Evolutionary conservation across 2,113 vertebrate genomes (phyloP), one percentile per base, ranked within the genome.

Genomic region (Hemiprocne comata): DNA sequence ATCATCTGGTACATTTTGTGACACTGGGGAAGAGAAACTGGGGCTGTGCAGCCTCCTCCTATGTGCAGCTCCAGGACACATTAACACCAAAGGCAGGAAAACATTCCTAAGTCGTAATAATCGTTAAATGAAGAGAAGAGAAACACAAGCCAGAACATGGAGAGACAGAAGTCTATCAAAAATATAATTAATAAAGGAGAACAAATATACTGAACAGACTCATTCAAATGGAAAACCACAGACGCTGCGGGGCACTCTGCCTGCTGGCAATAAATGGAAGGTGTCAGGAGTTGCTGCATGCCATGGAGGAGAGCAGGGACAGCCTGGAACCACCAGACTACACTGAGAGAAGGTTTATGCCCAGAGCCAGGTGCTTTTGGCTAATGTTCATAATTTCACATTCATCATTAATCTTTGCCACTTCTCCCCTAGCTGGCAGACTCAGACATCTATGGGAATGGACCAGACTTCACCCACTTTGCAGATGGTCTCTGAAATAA

Each of bases 181-280:
- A 93, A 83, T 61, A 58, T 26, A 24, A 69, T 86, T 77, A 95
- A 90, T 88, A 88, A 93, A 83, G 76, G 81, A 76, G 75, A 87
- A 84, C 60, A 94, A 93, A 90, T 48, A 50, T 78, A 53, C 55
- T 44, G 34, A 93, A 69, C 65, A 83, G 73, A 46, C 71, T 81
- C 60, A 77, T 85, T 79, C 64, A 87, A 65, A 70, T 73, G 83
- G 73, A 78, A 95, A 94, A 46, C 60, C 75, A 17, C 71, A 60
- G 67, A 58, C 51, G 34, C 71, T 42, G 46, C 2, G 2, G 54
- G 75, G 89, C 64, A 51, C 71, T 79, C 76, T 73, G 85, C 87
- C 85, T 62, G 62, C 57, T 87, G 8, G 19, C 78, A 85, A 12
- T 65, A 73, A 51, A 76, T 53, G 81, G 53, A 64, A 91, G 62